Percentiles rank a stretch among this genome's conserved stretches.
These are phyloP conservation scores for Tenebrosternarchus preto DNA, from an alignment of 2,113 vertebrate species.

Conservation along the genomic window DNA sequence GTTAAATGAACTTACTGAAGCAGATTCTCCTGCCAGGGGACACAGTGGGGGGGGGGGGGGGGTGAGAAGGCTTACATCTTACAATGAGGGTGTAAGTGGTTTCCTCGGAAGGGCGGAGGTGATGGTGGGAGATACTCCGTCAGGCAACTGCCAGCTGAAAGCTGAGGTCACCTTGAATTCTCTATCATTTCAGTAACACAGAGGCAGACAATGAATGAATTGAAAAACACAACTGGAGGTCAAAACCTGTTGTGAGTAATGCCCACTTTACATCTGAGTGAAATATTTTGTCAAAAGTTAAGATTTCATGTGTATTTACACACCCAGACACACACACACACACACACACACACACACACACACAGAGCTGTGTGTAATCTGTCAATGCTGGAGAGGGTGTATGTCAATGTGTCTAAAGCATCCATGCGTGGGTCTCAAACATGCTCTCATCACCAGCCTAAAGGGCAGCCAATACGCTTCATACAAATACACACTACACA, in stretches of 20 bases:
- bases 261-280: not conserved
- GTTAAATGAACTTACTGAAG: not conserved
- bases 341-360: too few species aligned
- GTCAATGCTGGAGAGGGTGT: too few species aligned
- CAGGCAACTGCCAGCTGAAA: not conserved
- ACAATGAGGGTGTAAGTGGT: not conserved
- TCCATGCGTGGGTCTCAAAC: too few species aligned
- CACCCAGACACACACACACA: too few species aligned
- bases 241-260: not conserved
- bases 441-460: too few species aligned
- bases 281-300: not conserved
- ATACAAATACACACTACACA: too few species aligned
- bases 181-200: not conserved
- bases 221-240: not conserved
- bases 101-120: not conserved
- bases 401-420: too few species aligned
- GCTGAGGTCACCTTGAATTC: constrained; percentile 8
- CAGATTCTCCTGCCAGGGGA: not conserved
- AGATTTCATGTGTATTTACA: not conserved
- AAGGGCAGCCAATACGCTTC: too few species aligned
- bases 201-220: not conserved
- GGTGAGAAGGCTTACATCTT: not conserved
- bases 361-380: too few species aligned
- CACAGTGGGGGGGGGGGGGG: not conserved
- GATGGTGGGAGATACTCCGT: not conserved